Evolutionary conservation across 1,140 invertebrate genomes (phyloP).

Genomic region (Macrosteles quadrilineatus): DNA sequence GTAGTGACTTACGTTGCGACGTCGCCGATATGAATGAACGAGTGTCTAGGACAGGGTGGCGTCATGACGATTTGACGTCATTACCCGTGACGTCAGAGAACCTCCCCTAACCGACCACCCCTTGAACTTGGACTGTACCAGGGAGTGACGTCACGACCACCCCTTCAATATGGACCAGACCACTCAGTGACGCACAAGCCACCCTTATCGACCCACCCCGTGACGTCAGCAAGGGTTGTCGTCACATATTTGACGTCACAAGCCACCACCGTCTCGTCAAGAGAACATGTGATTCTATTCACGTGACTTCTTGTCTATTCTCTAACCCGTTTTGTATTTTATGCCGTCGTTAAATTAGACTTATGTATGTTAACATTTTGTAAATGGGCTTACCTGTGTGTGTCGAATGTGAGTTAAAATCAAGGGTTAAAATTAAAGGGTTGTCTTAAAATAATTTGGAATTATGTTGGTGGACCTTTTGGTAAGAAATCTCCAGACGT

Average conservation of each 20-base stretch:
- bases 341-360: no score
- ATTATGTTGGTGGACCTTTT: no score
- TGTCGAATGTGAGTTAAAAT: no score
- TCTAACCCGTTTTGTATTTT: no score
- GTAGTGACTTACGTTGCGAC: no score
- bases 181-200: neutral
- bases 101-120: neutral
- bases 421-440: no score
- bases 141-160: neutral
- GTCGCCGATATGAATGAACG: slow-evolving; percentile 1
- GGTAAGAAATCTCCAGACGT: no score
- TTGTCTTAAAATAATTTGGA: no score
- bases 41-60: neutral
- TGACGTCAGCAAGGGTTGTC: neutral
- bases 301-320: neutral
- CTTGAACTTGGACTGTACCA: neutral
- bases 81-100: neutral
- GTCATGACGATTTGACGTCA: slow-evolving; percentile 12
- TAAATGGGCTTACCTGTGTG: no score
- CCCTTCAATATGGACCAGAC: neutral
- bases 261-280: neutral
- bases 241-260: neutral
- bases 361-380: no score
- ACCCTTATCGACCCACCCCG: neutral
- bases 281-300: neutral